Base-by-base conservation (phyloP, 2,888 invertebrate genomes). In the Uropetala carovei region DNA sequence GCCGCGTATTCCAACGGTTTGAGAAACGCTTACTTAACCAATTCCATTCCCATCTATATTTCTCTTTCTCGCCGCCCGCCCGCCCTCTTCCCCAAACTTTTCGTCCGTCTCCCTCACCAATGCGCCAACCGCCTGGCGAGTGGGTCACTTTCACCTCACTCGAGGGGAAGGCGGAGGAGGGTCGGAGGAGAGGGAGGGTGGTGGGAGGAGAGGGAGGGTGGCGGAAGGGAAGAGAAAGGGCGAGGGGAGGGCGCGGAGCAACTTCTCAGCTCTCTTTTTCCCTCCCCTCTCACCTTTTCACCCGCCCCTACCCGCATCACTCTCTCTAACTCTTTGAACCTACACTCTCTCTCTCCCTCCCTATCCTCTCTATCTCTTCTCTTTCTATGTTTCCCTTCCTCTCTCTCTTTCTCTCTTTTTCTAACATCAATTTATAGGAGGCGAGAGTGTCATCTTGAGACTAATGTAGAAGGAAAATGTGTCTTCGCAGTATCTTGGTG, bases 101-200 rank as follows among this genome's bases (percentile, higher is more conserved):
- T 75, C 10, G 18, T 27, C 22, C 10, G 18, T 27, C 22, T 75
- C 75, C 75, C 27, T 27, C 75, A 27, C 22, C 75, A 75, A 75
- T 75, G 75, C 75, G 75, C 75, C 75, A 75, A 75, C 75, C 22
- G 22, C 75, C 75, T 27, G 75, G 22, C 27, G 75, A 75, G 60
- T 89, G 89, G 89, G 89, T 89, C 89, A 89, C 89, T 89, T 89
- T 89, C 89, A 64, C 89, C 89, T 89, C 89, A 64, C n/a, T 18
- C 18, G 43, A 43, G 27, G 43, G 30, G 56, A 11, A 27, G 43
- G 14, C 83, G 56, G 5, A 18, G 43, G 8, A 30, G 27, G 43
- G 86, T n/a, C 5, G 22, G 56, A 27, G 82, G 57, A 16, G 75
- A 57, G 91, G 57, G 82, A 64, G 82, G 91, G 56, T 7, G 18